A percentile compares a stretch with the other conserved stretches of the same genome.
phyloP scores from a whole-genome alignment of 2,113 vertebrate genomes.

The Thunnus thynnus region DNA sequence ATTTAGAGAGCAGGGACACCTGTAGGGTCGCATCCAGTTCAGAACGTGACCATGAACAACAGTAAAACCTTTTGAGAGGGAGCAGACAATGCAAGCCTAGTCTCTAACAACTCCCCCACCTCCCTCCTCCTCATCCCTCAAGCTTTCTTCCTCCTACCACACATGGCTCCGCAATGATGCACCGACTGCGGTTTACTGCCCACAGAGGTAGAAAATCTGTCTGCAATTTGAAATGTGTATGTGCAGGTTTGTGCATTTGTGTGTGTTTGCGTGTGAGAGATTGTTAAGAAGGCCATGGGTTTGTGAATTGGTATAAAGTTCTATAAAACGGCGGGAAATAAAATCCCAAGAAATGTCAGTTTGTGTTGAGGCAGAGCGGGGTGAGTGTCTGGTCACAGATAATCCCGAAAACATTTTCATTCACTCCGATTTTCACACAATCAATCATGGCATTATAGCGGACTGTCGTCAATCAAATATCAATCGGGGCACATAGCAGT shows the following conservation, averaged over 20 bases:
- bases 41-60: conserved; percentile 69
- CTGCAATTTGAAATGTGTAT: conserved; percentile 24
- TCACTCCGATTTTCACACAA: conserved; percentile 67
- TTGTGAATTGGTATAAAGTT: conserved; percentile 55
- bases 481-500: conserved; percentile 32
- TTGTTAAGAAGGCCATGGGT: conserved; percentile 41
- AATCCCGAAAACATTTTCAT: conserved; percentile 67
- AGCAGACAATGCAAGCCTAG: conserved; percentile 68
- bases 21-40: conserved; percentile 91
- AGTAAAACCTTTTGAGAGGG: conserved; percentile 74
- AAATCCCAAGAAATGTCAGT: conserved; percentile 56
- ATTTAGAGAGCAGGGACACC: conserved; percentile 93
- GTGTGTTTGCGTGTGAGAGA: conserved; percentile 28
- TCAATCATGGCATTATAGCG: conserved; percentile 67
- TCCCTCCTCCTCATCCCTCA: conserved; percentile 37
- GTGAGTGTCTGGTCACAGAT: conserved; percentile 65
- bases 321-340: conserved; percentile 46
- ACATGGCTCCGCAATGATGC: conserved; percentile 60
- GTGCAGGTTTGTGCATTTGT: neutral
- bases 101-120: conserved; percentile 53
- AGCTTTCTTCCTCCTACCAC: conserved; percentile 53
- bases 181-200: conserved; percentile 22
- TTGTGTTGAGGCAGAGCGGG: conserved; percentile 57
- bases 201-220: conserved; percentile 36
- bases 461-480: conserved; percentile 64